Conservation (phyloP, 2,113 vertebrate genomes). For the Macaca mulatta region DNA sequence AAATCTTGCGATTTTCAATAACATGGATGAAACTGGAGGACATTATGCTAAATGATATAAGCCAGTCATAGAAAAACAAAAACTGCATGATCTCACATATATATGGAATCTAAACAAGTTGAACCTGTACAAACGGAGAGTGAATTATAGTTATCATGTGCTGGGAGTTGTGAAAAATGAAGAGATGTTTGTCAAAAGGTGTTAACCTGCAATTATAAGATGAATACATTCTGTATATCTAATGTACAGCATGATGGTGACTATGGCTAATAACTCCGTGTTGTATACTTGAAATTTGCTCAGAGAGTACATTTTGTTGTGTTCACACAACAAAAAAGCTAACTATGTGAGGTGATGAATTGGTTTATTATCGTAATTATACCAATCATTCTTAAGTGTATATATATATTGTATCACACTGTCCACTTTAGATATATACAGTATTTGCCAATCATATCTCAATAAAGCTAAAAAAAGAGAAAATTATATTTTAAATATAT, state of each 20-base stretch:
- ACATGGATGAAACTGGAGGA: background rate
- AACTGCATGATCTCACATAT: background rate
- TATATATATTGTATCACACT: background rate
- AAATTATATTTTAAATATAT: background rate
- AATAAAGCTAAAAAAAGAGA: background rate
- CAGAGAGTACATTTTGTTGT: background rate
- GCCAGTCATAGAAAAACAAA: background rate
- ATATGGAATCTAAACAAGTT: background rate
- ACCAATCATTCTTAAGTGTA: background rate
- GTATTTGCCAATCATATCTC: background rate
- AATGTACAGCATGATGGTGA: background rate
- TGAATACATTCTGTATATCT: background rate
- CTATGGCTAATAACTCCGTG: background rate
- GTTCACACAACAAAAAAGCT: background rate
- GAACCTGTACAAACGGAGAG: background rate
- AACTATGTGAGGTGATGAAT: background rate
- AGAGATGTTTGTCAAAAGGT: background rate
- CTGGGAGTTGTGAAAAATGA: background rate
- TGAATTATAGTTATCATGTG: background rate
- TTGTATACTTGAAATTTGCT: background rate
- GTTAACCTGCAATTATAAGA: background rate
- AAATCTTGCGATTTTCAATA: background rate
- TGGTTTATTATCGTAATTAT: background rate
- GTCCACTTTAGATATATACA: background rate
- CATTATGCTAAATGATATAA: background rate